Evolutionary conservation across 2,113 vertebrate species (phyloP).

Genomic region (Budorcas taxicolor): DNA sequence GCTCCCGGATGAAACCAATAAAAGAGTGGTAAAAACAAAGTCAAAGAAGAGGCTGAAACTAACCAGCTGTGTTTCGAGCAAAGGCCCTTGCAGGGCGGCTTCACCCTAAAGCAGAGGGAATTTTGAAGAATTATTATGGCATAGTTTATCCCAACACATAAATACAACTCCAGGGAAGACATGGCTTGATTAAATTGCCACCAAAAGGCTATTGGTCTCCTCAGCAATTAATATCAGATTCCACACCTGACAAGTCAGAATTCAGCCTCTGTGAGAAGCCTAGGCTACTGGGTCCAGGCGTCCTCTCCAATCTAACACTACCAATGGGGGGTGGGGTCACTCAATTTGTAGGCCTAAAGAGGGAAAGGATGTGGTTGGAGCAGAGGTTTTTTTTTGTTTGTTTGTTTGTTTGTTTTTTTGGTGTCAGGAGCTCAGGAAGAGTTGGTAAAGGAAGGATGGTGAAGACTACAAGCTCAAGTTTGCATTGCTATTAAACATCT

Average conservation of each 20-base stretch:
- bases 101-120: neutral
- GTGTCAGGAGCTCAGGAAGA: too few relatives aligned
- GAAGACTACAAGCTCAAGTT: neutral
- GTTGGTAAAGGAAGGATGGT: neutral
- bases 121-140: neutral
- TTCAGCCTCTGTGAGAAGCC: neutral
- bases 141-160: neutral
- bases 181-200: neutral
- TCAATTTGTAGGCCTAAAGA: neutral
- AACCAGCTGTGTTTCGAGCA: neutral
- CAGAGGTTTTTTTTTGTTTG: neutral
- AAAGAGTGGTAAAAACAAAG: neutral
- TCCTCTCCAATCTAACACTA: neutral
- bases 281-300: neutral
- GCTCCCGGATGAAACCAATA: neutral
- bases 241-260: neutral
- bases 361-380: neutral
- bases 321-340: fast-evolving
- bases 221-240: neutral
- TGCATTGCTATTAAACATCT: neutral
- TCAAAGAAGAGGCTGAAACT: neutral
- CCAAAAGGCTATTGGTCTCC: neutral
- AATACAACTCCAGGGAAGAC: neutral
- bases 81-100: neutral
- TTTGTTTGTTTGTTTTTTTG: fast-evolving